Evolutionary conservation across 64 coral and sea anemone genomes (phyloP).

Genomic region (Porites australiensis): DNA sequence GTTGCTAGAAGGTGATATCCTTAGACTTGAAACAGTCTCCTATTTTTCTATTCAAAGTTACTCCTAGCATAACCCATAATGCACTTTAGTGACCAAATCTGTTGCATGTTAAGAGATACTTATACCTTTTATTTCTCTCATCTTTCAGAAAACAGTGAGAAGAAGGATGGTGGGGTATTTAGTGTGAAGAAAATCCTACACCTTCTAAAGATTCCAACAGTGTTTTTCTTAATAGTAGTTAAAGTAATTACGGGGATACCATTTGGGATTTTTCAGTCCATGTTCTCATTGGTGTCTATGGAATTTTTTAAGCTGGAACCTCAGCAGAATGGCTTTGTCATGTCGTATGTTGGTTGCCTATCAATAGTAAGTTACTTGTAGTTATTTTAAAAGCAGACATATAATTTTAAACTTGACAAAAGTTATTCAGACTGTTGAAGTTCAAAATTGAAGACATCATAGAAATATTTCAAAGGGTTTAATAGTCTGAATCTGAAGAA

Average conservation of each 20-base stretch:
- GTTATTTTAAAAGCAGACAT: background rate
- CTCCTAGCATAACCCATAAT: no score
- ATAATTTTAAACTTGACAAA: no score
- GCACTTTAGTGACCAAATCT: no score
- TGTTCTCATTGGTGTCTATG: slow-evolving; percentile 95
- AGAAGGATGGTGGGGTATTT: slow-evolving; percentile 56
- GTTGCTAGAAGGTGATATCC: no score
- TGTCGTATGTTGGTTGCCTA: slow-evolving; percentile 92
- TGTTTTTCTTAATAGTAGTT: slow-evolving; percentile 79
- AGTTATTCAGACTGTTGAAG: no score
- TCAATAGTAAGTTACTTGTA: slow-evolving; percentile 91
- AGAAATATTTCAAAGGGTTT: no score
- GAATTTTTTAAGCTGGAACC: slow-evolving; percentile 93
- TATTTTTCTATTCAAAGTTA: no score
- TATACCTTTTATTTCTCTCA: background rate
- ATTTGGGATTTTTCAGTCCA: slow-evolving; percentile 97
- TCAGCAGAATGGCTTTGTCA: slow-evolving; percentile 93
- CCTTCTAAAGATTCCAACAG: slow-evolving; percentile 69
- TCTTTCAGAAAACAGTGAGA: slow-evolving; percentile 35
- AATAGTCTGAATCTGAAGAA: no score
- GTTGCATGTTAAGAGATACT: background rate
- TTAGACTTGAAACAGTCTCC: no score
- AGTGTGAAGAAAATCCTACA: slow-evolving; percentile 79
- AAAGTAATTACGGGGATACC: slow-evolving; percentile 88
- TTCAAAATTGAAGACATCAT: no score